Evolutionary conservation across 2,797 vertebrate species (phyloP), one percentile per base, ranked within the genome.

Genomic region (Picus viridis): DNA sequence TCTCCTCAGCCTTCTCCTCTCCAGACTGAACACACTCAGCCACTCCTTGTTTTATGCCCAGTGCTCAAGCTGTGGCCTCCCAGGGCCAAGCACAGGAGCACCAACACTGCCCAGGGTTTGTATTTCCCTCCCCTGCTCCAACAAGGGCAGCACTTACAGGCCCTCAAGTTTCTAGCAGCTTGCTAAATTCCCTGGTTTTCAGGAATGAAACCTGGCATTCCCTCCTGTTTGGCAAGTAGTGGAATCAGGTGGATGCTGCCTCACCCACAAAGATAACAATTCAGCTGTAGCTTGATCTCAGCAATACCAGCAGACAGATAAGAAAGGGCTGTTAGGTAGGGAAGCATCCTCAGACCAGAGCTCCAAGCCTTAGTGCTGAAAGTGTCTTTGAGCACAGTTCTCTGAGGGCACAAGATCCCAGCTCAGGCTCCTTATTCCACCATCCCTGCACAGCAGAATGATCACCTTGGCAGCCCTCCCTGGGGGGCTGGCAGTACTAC

Each of bases 101-200:
- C 41, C 41, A 43, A 16, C 41, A 43, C 16, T 43, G 41, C 41
- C 41, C 41, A 43, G 41, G 16, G 41, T 43, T 67, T 69, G 2
- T 6, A 12, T n/a, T 68, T 32, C 13, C 23, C 14, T 6, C 2
- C 8, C 9, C 8, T 4, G 2, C 2, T 3, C 20, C 13, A 7
- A 12, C 20, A 49, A 9, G 5, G 7, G 39, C 13, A 2, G 8
- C 30, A 65, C 69, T 71, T 78, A 30, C 7, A 53, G 24, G 22
- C 18, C 13, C 5, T 78, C 15, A 47, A 7, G n/a, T 47, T 71
- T 26, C 45, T 88, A 53, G 36, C 3, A 51, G 8, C 11, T 18
- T 81, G 36, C 72, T 65, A 49, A 61, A 58, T 82, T 63, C 30
- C 32, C 27, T 39, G 43, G 9, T 34, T 75, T 62, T 73, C 9